Evolutionary conservation across 2,888 invertebrate species (phyloP), one percentile per base, ranked within the genome.

Genomic region (Mythimna pallens): DNA sequence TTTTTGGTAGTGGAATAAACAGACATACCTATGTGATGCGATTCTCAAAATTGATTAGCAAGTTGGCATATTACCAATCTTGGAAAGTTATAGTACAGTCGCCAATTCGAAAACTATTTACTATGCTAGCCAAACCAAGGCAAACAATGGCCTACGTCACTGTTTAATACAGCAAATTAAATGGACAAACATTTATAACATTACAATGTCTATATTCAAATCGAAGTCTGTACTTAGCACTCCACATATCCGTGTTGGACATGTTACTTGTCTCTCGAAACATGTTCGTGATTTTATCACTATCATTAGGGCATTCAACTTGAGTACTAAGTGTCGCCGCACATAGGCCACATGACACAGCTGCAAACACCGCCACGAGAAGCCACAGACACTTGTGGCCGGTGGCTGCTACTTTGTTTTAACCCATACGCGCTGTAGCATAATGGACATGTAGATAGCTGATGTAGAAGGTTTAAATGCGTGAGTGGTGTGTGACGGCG

Each of bases 281-380:
- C 78, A 59, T 64, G 63, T 17, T 58, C 58, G 58, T 10, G 75
- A 78, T 76, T 58, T 17, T 70, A 78, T 78, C 78, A 43, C 6
- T 43, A 36, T 25, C 20, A 57, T 52, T 20, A 59, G 70, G 62
- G 20, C 63, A 63, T 77, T 75, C 57, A 75, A 70, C 70, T 75
- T 78, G 14, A 52, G 17, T 10, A 63, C 77, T 52, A 57, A 57
- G 17, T 52, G 25, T 25, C 25, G 25, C 25, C 25, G 25, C 2
- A 25, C 25, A 25, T 25, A 2, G 25, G 25, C 25, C 25, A 25
- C 25, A 25, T 25, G 25, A 1, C 25, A 25, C 25, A 25, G 2
- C 25, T n/a, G 2, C 25, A 25, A 25, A 25, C 25, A 2, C 25
- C 25, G 25, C 25, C 25, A 25, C 25, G 25, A 25, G 25, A 25